phyloP scores from a whole-genome alignment of 2,113 vertebrate species.

The Junco hyemalis region DNA sequence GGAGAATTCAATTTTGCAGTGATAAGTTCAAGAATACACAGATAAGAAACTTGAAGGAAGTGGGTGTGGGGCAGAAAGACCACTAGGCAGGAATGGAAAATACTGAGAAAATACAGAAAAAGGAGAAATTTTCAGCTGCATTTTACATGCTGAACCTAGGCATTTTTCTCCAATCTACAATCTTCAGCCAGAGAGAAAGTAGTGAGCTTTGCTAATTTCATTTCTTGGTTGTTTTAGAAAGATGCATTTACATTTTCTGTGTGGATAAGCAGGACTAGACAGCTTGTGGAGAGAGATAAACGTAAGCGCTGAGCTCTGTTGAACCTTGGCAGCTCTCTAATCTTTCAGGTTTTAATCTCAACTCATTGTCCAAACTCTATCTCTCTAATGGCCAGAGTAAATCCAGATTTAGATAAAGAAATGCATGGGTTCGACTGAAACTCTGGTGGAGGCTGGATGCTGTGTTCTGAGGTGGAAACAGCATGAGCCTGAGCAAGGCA shows the following conservation, averaged over 20 bases:
- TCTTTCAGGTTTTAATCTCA: slow-evolving; percentile 18
- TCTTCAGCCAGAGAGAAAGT: not conserved
- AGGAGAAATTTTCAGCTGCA: not conserved
- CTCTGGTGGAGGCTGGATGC: not conserved
- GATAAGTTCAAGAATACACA: slow-evolving; percentile 12
- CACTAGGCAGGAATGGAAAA: not conserved
- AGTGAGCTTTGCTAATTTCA: slow-evolving; percentile 2
- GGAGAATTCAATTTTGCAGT: slow-evolving; percentile 12
- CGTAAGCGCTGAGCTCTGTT: not conserved
- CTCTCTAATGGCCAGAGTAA: slow-evolving; percentile 6
- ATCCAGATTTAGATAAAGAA: slow-evolving; percentile 30
- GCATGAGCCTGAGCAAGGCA: not conserved
- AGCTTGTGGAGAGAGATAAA: slow-evolving; percentile 15
- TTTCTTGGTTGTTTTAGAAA: not conserved
- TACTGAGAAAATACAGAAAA: not conserved
- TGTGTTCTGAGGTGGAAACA: not conserved
- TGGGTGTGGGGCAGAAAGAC: not conserved
- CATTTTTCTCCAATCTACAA: not conserved
- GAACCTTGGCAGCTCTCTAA: not conserved
- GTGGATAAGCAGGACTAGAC: not conserved
- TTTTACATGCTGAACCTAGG: not conserved
- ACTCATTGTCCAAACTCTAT: not conserved
- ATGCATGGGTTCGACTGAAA: not conserved
- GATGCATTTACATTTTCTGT: slow-evolving; percentile 17
- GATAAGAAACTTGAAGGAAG: not conserved